Percentiles rank a stretch among this genome's conserved stretches.
Evolutionary conservation across 2,797 vertebrate species (phyloP).

Genomic region (Sebastiscus albofasciatus): DNA sequence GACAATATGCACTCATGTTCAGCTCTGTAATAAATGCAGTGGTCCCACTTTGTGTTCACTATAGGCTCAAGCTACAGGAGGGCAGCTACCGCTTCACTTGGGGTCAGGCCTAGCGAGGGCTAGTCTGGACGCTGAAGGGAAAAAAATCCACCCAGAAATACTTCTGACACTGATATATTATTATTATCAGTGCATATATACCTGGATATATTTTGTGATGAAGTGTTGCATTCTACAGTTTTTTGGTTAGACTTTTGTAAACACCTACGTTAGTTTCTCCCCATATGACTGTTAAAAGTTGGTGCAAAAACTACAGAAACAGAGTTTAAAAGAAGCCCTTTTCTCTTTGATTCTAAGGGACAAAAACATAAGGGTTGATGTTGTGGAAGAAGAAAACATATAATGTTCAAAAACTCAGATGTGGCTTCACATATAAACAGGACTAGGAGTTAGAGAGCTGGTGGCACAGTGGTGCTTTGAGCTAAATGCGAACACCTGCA

Average conservation of each 20-base stretch:
- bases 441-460: neutral
- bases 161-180: neutral
- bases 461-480: neutral
- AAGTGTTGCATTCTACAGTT: neutral
- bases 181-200: neutral
- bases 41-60: constrained; percentile 14
- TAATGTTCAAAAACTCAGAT: neutral
- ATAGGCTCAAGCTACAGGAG: constrained; percentile 8
- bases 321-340: neutral
- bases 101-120: constrained; percentile 37
- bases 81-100: constrained; percentile 69
- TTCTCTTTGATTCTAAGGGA: neutral
- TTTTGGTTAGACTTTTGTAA: neutral
- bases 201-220: neutral
- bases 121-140: neutral
- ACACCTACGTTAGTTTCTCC: neutral
- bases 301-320: neutral
- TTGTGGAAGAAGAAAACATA: neutral
- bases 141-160: constrained; percentile 38
- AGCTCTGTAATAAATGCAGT: constrained; percentile 8
- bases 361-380: neutral
- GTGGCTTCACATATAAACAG: neutral
- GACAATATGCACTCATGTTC: constrained; percentile 2
- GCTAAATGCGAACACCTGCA: neutral
- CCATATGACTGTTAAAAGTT: neutral